A percentile compares a stretch with the other conserved stretches of the same genome.
Evolutionary conservation across 2,888 invertebrate species (phyloP).

Genomic region (Ophion ventricosus): DNA sequence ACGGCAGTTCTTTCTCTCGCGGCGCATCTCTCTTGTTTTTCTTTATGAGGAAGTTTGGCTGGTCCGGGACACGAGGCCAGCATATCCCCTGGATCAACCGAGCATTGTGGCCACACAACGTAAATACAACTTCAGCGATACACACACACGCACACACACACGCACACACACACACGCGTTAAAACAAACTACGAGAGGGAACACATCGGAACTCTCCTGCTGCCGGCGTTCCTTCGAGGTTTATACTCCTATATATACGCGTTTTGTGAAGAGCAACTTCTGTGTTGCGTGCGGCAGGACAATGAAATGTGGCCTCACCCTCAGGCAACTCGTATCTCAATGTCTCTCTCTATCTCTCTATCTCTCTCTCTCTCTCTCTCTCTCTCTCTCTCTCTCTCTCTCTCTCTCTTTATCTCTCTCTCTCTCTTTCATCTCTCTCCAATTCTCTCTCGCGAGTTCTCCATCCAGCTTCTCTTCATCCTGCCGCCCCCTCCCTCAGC

Average conservation of each 20-base stretch:
- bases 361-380: slow-evolving; percentile 7
- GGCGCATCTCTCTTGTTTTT: slow-evolving; percentile 57
- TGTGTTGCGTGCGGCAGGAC: slow-evolving; percentile 59
- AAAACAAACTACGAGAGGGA: slow-evolving; percentile 48
- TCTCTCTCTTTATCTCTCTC: slow-evolving; percentile 1
- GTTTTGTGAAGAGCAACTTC: slow-evolving; percentile 52
- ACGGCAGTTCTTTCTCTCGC: slow-evolving; percentile 64
- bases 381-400: slow-evolving; percentile 24
- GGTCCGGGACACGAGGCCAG: slow-evolving; percentile 36
- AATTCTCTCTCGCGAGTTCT: slow-evolving; percentile 1
- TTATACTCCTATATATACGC: slow-evolving; percentile 25
- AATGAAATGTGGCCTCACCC: slow-evolving; percentile 66
- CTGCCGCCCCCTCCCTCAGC: background rate
- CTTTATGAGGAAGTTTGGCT: slow-evolving; percentile 67
- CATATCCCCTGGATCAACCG: slow-evolving; percentile 27
- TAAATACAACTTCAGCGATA: slow-evolving; percentile 8
- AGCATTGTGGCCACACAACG: slow-evolving; percentile 10
- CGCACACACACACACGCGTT: slow-evolving; percentile 7
- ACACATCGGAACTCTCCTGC: slow-evolving; percentile 52
- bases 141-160: slow-evolving; percentile 5
- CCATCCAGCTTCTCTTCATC: slow-evolving; percentile 22
- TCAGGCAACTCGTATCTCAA: slow-evolving; percentile 52
- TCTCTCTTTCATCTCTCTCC: slow-evolving; percentile 19
- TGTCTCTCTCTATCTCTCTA: slow-evolving; percentile 30
- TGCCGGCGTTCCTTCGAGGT: slow-evolving; percentile 45